Base-by-base conservation (phyloP, 2,797 vertebrate genomes). In the Poliocrania exsul region DNA sequence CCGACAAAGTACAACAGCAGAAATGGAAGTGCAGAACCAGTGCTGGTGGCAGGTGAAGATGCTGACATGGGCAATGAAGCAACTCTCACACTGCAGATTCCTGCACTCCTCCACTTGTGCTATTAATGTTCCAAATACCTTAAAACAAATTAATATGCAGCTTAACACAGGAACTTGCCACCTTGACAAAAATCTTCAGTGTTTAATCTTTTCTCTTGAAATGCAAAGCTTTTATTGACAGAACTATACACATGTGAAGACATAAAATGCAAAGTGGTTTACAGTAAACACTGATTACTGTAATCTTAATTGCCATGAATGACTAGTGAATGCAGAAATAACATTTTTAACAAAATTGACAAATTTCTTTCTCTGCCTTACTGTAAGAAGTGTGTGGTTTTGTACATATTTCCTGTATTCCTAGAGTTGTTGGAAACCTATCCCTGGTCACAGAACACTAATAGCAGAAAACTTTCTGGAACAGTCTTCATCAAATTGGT, bases 221-320 rank as follows among this genome's bases (percentile, higher is more conserved):
- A 84, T 53, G 61, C 54, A 53, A 73, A 57, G 58, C 65, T 69
- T 75, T 93, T 53, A 67, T 28, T 81, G 85, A 88, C 53, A 91
- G 50, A 92, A 60, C 40, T 80, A 86, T 16, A 71, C 4, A 58
- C 60, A 31, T 25, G 47, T 4, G 57, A 28, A 92, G 64, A 56
- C 9, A 93, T 54, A 73, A 86, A 92, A 64, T 31, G 69, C 25
- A 92, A 74, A 95, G 53, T 93, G 61, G 54, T 92, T 90, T 86
- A 92, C 54, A 57, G 54, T 78, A 82, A 85, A 73, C 28, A 86
- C 28, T 31, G 46, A 64, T 81, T 93, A 93, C 61, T 57, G 33
- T 85, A 90, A 86, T 80, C 70, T 74, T 92, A 90, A 95, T 87
- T 67, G 49, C 60, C 53, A 42, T 46, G 65, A 93, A 85, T 49